Percentiles rank a stretch among this genome's conserved stretches.
These are phyloP conservation scores for Standfussiana lucernea DNA, from an alignment of 2,888 invertebrate species.

Conservation along the genomic window DNA sequence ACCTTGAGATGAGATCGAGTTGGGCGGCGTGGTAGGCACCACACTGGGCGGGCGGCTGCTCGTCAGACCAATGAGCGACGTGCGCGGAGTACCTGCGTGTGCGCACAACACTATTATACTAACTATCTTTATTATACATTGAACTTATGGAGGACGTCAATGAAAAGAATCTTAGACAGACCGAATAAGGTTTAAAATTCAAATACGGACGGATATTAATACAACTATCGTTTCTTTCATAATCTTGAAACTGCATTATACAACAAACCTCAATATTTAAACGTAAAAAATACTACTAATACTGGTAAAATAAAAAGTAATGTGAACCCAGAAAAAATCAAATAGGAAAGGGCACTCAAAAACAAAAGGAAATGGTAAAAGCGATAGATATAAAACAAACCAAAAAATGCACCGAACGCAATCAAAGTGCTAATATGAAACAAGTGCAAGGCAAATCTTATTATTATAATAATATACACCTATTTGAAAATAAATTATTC, in stretches of 20 bases:
- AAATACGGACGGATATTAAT: not conserved
- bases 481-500: slow-evolving; percentile 2
- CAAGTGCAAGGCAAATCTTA: slow-evolving; percentile 44
- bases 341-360: slow-evolving; percentile 15
- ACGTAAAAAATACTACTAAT: not conserved
- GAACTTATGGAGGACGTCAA: not conserved
- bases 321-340: not conserved
- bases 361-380: slow-evolving; percentile 30
- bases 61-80: slow-evolving; percentile 95
- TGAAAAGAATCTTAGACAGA: not conserved
- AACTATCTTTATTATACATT: not conserved
- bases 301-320: not conserved
- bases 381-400: slow-evolving; percentile 32
- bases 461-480: slow-evolving; percentile 10
- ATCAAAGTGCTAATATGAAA: slow-evolving; percentile 48
- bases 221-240: not conserved
- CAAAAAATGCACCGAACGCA: slow-evolving; percentile 24
- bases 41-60: slow-evolving; percentile 93
- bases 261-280: not conserved
- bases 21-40: slow-evolving; percentile 92
- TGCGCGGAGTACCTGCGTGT: slow-evolving; percentile 93
- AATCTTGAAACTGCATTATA: not conserved
- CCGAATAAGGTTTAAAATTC: not conserved
- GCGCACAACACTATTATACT: slow-evolving; percentile 12
- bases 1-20: slow-evolving; percentile 89